Conservation (phyloP, 2,113 vertebrate genomes). For the Micromys minutus region DNA sequence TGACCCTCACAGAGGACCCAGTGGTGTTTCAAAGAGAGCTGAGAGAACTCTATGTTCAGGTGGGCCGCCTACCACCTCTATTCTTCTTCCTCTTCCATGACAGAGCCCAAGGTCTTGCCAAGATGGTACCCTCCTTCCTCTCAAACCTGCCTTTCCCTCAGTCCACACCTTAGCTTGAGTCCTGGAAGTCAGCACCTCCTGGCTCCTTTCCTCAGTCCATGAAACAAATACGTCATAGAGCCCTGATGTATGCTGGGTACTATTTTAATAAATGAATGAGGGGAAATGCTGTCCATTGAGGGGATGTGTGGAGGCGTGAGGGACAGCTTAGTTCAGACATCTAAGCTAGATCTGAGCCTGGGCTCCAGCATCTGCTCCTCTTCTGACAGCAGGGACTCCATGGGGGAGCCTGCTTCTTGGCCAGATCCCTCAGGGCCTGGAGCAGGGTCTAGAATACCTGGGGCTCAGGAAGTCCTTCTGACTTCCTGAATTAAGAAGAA, state of each 20-base stretch:
- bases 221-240: background rate
- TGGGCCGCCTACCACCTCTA: slow-evolving; percentile 24
- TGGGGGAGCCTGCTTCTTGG: accelerated
- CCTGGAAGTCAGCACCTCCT: background rate
- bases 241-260: background rate
- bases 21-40: slow-evolving; percentile 92
- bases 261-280: background rate
- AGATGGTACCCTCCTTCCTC: accelerated
- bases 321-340: background rate
- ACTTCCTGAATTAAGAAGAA: too few relatives aligned
- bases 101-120: background rate
- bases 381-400: background rate
- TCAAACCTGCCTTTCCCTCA: background rate
- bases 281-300: accelerated
- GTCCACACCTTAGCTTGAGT: background rate
- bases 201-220: background rate
- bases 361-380: background rate
- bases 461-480: background rate
- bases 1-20: slow-evolving; percentile 92
- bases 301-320: too few relatives aligned
- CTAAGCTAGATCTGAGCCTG: background rate
- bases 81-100: background rate
- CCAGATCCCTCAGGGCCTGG: background rate
- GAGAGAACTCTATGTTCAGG: slow-evolving; percentile 95
- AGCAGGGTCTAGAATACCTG: background rate